These are phyloP conservation scores for Cherax destructor DNA, from an alignment of 1,140 invertebrate genomes.

Conservation along the genomic window DNA sequence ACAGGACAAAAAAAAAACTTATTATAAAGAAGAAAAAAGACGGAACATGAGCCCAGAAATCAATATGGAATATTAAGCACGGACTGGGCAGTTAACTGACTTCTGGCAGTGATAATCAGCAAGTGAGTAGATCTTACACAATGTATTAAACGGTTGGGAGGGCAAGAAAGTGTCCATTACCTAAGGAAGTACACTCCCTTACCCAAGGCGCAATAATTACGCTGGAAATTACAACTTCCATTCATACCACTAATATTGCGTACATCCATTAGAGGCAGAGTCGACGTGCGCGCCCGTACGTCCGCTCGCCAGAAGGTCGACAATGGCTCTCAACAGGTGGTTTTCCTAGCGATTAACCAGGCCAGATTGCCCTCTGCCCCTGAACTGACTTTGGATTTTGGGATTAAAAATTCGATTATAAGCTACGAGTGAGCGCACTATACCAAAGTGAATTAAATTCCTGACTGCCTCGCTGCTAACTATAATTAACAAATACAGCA, in stretches of 20 bases:
- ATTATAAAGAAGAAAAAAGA: background rate
- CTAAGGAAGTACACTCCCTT: constrained; percentile 21
- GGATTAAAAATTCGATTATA: constrained; percentile 67
- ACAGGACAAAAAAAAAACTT: too few relatives aligned
- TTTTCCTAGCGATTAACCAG: constrained; percentile 3
- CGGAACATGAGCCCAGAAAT: background rate
- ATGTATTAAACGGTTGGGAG: background rate
- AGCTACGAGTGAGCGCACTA: constrained; percentile 25
- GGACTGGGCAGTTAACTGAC: too few relatives aligned
- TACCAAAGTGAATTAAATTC: constrained; percentile 58
- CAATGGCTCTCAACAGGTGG: constrained; percentile 4
- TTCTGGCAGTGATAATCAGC: background rate
- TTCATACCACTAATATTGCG: constrained; percentile 40
- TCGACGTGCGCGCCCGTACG: background rate
- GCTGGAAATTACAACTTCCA: constrained; percentile 31
- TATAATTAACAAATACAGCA: background rate
- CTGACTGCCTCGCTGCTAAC: constrained; percentile 19
- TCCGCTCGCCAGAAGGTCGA: background rate
- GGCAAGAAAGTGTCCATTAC: constrained; percentile 6
- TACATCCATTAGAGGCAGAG: constrained; percentile 33
- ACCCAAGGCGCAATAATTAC: constrained; percentile 46
- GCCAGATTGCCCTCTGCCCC: constrained; percentile 47
- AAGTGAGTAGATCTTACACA: background rate
- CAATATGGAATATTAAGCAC: too few relatives aligned
- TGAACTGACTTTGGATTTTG: constrained; percentile 45